Evolutionary conservation across 1,140 invertebrate species (phyloP).

Genomic region (Neelides sp.): DNA sequence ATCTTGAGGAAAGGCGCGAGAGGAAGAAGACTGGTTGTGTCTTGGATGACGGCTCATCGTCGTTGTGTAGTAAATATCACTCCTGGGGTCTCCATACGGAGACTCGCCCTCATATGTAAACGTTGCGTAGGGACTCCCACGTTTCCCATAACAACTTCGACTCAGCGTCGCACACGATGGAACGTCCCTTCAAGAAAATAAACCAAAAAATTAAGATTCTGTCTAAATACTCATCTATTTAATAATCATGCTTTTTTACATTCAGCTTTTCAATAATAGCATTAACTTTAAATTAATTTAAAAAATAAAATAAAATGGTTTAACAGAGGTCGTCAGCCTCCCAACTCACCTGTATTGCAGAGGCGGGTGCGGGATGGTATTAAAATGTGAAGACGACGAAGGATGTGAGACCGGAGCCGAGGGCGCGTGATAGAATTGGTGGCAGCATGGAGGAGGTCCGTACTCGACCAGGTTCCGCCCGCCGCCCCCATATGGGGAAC

Average conservation of each 20-base stretch:
- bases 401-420: slow-evolving; percentile 22
- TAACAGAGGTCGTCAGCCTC: too few relatives aligned
- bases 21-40: too few relatives aligned
- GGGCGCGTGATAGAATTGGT: slow-evolving; percentile 29
- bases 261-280: neutral
- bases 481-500: slow-evolving; percentile 16
- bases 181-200: slow-evolving; percentile 23
- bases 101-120: slow-evolving; percentile 15
- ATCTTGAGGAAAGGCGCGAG: slow-evolving; percentile 3
- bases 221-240: too few relatives aligned
- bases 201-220: neutral
- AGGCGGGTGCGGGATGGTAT: slow-evolving; percentile 31
- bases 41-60: slow-evolving; percentile 23
- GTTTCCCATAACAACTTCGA: slow-evolving; percentile 14
- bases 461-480: slow-evolving; percentile 25
- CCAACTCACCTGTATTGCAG: slow-evolving; percentile 27
- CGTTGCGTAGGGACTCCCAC: slow-evolving; percentile 14
- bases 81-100: slow-evolving; percentile 23
- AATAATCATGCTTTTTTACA: slow-evolving; percentile 5
- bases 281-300: neutral
- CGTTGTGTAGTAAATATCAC: slow-evolving; percentile 31
- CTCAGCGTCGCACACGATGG: slow-evolving; percentile 30
- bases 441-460: slow-evolving; percentile 28
- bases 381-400: slow-evolving; percentile 30
- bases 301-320: too few relatives aligned